Conservation (phyloP, 30 jellyfish, hydroid and myxozoan species). For the Turritopsis dohrnii region DNA sequence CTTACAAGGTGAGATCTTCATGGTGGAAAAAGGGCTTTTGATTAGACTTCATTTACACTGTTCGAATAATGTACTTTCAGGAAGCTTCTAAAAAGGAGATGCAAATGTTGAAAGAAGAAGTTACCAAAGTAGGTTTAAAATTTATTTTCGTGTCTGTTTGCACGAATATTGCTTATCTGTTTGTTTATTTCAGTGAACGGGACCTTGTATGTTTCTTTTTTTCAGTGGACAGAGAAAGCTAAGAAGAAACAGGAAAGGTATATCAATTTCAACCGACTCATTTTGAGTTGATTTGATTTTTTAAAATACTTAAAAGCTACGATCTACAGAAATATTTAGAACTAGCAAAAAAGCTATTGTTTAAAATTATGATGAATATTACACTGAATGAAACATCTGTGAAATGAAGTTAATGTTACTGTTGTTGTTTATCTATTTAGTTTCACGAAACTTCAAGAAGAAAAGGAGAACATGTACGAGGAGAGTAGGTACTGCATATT, state of each 20-base stretch:
- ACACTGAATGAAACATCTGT: not conserved
- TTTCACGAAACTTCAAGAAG: conserved; percentile 58
- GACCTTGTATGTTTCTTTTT: conserved; percentile 4
- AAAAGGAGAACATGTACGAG: conserved; percentile 53
- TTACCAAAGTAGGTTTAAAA: conserved; percentile 24
- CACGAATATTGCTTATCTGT: no score
- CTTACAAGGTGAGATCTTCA: conserved; percentile 50
- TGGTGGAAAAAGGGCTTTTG: no score
- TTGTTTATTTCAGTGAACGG: not conserved
- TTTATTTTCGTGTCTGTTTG: no score
- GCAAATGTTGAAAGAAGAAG: conserved; percentile 23
- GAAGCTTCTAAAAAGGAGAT: conserved; percentile 30
- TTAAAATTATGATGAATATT: no score
- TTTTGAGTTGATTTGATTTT: no score
- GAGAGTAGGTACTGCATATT: conserved; percentile 28
- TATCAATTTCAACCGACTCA: no score
- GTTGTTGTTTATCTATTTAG: conserved; percentile 17
- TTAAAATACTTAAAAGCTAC: no score
- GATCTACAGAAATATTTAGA: no score
- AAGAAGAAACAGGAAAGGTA: conserved; percentile 77
- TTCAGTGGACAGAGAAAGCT: conserved; percentile 66
- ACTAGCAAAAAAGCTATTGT: not conserved
- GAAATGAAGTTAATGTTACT: not conserved
- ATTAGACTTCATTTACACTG: no score
- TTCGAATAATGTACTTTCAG: conserved; percentile 6